Evolutionary conservation across 2,113 vertebrate species (phyloP).

Genomic region (Equus quagga): DNA sequence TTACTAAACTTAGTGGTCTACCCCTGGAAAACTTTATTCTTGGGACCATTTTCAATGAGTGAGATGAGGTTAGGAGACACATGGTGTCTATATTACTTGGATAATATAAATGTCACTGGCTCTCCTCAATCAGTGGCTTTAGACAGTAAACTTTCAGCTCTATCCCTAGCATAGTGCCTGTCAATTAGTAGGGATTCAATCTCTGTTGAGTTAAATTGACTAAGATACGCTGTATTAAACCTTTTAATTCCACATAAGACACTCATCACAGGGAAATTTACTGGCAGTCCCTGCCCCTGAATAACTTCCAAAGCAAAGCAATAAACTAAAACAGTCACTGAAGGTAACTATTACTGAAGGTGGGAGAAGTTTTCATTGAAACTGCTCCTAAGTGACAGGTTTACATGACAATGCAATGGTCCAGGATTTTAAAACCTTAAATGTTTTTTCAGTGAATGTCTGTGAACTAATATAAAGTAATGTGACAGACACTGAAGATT

Average conservation of each 20-base stretch:
- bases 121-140: neutral
- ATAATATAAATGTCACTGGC: neutral
- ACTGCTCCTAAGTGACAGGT: neutral
- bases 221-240: neutral
- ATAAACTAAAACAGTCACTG: neutral
- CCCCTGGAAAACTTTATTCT: neutral
- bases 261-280: neutral
- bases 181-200: neutral
- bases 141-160: neutral
- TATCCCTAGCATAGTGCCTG: neutral
- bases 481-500: neutral
- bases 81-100: neutral
- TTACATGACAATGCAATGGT: neutral
- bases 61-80: neutral
- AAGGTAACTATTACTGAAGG: neutral
- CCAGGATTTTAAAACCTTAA: neutral
- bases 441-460: neutral
- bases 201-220: neutral
- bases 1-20: neutral
- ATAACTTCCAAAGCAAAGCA: constrained; percentile 26
- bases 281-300: neutral
- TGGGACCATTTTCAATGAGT: neutral
- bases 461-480: neutral
- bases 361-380: constrained; percentile 3
- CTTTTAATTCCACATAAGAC: neutral